Evolutionary conservation across 2,797 vertebrate species (phyloP).

Genomic region (Stomatorhinus walkeri): DNA sequence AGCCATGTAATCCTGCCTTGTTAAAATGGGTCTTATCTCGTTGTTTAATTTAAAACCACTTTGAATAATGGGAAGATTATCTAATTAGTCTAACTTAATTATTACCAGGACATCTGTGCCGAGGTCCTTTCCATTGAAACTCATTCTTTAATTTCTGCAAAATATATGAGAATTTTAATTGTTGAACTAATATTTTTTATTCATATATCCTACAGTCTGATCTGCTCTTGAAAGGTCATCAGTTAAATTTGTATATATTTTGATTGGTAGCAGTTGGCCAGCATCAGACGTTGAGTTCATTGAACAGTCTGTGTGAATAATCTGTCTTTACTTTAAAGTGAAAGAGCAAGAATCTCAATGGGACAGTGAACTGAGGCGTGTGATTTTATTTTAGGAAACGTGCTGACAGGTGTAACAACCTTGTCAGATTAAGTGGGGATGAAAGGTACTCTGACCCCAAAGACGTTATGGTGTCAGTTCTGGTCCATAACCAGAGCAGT

Average conservation of each 20-base stretch:
- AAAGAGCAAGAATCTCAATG: neutral
- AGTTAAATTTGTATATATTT: neutral
- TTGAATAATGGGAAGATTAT: constrained; percentile 47
- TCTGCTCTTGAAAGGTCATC: neutral
- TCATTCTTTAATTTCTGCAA: neutral
- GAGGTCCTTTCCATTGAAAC: neutral
- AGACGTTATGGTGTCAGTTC: neutral
- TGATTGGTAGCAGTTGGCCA: neutral
- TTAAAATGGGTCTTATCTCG: constrained; percentile 6
- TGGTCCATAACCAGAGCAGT: neutral
- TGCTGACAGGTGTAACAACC: neutral
- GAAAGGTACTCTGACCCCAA: neutral
- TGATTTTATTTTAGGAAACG: neutral
- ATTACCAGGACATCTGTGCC: neutral
- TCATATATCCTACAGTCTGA: neutral
- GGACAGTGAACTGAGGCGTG: neutral
- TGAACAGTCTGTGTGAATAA: neutral
- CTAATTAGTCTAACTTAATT: constrained; percentile 31
- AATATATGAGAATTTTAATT: neutral
- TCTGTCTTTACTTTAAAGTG: neutral
- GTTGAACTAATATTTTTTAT: neutral
- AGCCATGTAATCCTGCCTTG: neutral
- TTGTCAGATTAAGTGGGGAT: neutral
- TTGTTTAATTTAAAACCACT: constrained; percentile 17
- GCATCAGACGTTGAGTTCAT: neutral